Conservation (phyloP, 2,113 vertebrate genomes). For the Zosterops hypoxanthus region DNA sequence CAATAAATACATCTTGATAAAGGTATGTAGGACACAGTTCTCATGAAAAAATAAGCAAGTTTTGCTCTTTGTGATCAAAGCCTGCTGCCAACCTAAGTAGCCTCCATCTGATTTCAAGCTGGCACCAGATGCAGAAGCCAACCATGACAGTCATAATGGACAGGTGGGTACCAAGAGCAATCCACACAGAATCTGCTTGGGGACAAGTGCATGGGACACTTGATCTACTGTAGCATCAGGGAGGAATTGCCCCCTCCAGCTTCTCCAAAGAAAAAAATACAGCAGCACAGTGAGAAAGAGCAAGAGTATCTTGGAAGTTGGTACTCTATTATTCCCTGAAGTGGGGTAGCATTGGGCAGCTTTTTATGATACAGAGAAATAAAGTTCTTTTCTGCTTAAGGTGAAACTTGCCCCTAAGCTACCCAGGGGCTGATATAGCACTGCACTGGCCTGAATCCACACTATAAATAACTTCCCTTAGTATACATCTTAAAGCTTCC, state of each 20-base stretch:
- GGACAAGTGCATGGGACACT: neutral
- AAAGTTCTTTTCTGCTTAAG: neutral
- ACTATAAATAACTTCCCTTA: neutral
- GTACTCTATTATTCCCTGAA: neutral
- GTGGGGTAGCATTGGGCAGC: neutral
- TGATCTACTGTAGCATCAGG: neutral
- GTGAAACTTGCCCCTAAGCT: conserved; percentile 5
- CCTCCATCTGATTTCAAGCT: neutral
- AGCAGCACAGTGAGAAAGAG: neutral
- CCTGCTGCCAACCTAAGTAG: neutral
- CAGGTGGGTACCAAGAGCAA: neutral
- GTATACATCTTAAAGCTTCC: neutral
- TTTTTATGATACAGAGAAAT: neutral
- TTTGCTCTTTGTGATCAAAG: neutral
- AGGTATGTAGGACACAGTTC: neutral
- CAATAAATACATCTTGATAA: neutral
- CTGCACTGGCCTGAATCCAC: neutral
- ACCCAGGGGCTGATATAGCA: neutral
- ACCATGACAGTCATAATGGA: accelerated
- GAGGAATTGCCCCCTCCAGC: neutral
- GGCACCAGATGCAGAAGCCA: neutral
- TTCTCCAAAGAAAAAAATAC: neutral
- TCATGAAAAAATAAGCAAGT: neutral
- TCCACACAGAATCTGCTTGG: neutral
- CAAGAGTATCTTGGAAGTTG: neutral